These are phyloP conservation scores for Lamprotornis superbus DNA, from an alignment of 2,113 vertebrate genomes.

Conservation along the genomic window DNA sequence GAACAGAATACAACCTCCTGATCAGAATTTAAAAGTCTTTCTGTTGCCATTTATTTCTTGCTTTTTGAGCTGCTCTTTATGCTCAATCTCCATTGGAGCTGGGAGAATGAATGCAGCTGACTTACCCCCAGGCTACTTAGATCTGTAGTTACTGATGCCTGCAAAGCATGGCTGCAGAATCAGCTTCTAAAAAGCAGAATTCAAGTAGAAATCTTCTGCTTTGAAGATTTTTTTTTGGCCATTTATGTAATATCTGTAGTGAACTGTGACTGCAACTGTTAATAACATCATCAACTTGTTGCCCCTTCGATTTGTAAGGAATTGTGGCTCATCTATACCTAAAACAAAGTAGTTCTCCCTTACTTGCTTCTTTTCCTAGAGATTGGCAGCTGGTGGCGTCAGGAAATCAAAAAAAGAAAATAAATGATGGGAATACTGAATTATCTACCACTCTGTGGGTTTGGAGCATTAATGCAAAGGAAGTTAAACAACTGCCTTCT, in stretches of 20 bases:
- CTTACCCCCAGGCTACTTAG: neutral
- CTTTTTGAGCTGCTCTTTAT: neutral
- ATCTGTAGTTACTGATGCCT: neutral
- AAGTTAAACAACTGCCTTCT: slow-evolving; percentile 16
- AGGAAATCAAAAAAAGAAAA: slow-evolving; percentile 7
- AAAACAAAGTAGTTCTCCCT: neutral
- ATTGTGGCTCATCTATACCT: neutral
- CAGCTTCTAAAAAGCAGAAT: neutral
- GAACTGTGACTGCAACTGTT: neutral
- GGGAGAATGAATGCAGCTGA: neutral
- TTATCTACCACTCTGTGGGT: neutral
- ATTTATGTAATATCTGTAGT: neutral
- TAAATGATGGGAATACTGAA: neutral
- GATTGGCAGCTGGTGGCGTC: neutral
- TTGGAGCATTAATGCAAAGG: neutral
- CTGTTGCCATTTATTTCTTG: neutral
- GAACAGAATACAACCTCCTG: neutral
- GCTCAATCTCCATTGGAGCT: neutral
- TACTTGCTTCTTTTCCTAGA: neutral
- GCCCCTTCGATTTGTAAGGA: neutral
- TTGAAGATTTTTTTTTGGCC: neutral
- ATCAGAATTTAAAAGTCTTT: neutral
- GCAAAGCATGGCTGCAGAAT: neutral
- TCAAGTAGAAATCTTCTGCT: neutral
- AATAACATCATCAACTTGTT: neutral